Evolutionary conservation across 2,797 vertebrate genomes (phyloP).

Genomic region (Rhincodon typus): DNA sequence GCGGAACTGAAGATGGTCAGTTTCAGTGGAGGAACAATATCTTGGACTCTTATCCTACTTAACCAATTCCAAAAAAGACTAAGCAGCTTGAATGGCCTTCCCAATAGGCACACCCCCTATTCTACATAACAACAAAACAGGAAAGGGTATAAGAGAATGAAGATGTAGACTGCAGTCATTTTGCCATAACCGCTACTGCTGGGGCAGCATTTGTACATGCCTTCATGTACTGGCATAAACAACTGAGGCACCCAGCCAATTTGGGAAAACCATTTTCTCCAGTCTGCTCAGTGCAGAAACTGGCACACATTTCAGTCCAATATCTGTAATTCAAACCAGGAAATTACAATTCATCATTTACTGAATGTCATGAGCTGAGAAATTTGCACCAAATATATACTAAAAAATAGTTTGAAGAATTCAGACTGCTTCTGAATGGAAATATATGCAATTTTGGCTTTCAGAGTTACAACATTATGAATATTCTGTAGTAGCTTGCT

Average conservation of each 20-base stretch:
- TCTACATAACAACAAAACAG: neutral
- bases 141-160: neutral
- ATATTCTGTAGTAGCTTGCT: neutral
- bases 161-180: neutral
- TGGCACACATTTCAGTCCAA: slow-evolving; percentile 56
- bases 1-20: neutral
- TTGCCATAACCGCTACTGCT: neutral
- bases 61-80: neutral
- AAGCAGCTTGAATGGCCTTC: neutral
- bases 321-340: slow-evolving; percentile 99
- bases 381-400: slow-evolving; percentile 97
- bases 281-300: neutral
- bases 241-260: neutral
- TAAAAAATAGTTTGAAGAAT: slow-evolving; percentile 84
- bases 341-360: slow-evolving; percentile 96
- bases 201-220: neutral
- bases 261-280: neutral
- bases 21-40: neutral
- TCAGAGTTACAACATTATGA: neutral
- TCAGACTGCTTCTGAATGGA: neutral
- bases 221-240: neutral
- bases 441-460: neutral
- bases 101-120: neutral
- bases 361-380: neutral
- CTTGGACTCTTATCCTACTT: neutral